These are phyloP conservation scores for Orthonychiurus folsomi DNA, from an alignment of 2,888 invertebrate genomes.

Conservation along the genomic window DNA sequence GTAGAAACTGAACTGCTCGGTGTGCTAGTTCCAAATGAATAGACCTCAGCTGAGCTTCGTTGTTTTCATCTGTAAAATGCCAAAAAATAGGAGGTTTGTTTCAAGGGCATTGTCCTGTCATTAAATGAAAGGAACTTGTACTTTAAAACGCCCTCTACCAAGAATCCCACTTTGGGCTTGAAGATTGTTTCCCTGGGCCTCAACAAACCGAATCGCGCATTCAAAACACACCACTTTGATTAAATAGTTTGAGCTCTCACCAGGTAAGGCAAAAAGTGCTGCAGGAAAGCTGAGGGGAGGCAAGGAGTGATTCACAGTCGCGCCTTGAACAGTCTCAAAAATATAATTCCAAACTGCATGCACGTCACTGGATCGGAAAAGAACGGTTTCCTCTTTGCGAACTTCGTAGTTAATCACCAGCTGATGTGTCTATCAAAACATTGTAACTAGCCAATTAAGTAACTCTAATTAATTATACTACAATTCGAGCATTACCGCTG, in stretches of 20 bases:
- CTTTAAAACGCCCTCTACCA: too few relatives aligned
- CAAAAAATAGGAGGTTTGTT: too few relatives aligned
- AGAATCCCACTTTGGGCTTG: too few relatives aligned
- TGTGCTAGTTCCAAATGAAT: slow-evolving; percentile 67
- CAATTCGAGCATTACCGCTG: not conserved
- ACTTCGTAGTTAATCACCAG: slow-evolving; percentile 36
- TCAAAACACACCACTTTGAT: not conserved
- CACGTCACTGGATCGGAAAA: slow-evolving; percentile 32
- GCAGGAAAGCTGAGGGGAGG: slow-evolving; percentile 54
- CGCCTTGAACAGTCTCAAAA: slow-evolving; percentile 77
- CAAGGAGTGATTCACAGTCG: slow-evolving; percentile 68
- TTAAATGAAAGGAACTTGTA: too few relatives aligned
- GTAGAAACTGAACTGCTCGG: slow-evolving; percentile 73
- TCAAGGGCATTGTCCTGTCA: not conserved
- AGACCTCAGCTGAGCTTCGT: slow-evolving; percentile 6
- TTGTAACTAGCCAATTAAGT: too few relatives aligned
- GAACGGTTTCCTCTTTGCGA: slow-evolving; percentile 16
- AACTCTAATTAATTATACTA: not conserved
- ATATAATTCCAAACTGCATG: slow-evolving; percentile 65
- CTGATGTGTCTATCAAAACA: slow-evolving; percentile 26
- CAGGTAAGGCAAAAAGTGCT: slow-evolving; percentile 43
- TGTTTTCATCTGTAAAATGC: slow-evolving; percentile 8
- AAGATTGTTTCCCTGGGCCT: too few relatives aligned
- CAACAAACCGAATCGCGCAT: too few relatives aligned
- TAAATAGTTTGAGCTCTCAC: too few relatives aligned